Base-by-base conservation (phyloP, 2,797 vertebrate genomes). In the Enteromius paludinosus region DNA sequence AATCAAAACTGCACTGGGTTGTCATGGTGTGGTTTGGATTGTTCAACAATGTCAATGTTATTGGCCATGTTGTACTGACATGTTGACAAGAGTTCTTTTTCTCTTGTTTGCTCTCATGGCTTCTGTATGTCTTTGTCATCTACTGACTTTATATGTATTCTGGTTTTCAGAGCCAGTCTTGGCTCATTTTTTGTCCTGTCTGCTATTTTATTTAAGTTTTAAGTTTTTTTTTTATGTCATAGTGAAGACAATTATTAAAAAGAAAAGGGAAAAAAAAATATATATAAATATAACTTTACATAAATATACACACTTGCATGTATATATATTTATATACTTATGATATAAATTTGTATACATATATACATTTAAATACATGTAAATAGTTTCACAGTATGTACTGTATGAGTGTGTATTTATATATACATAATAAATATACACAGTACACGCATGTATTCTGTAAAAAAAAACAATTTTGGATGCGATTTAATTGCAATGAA, bases 21-120 rank as follows among this genome's bases (percentile, higher is more conserved):
- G 73, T 77, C 64, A 77, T 77, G 81, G 73, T 83, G 65, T 70
- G 73, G 38, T 77, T 35, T 83, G 73, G 65, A 61, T 77, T 77
- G 65, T 69, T 74, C 10, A 38, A 10, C 59, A 52, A 54, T 66
- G 45, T 45, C 41, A 59, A 5, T 69, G 65, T 69, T 62, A 61
- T 38, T 77, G 73, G 65, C 52, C 65, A 20, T 69, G 6, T 77
- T 83, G 81, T n/a, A 9, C 47, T 83, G 49, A 77, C 72, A 61
- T 82, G 64, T 75, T 66, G 80, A 75, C 23, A 41, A n/a, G 69
- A 25, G 14, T 41, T 52, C 0, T 52, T 61, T 64, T 38, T 65
- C 41, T 73, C 15, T 5, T 52, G 23, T 75, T 65, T 52, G n/a
- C 59, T 43, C 59, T 74, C n/a, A 18, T n/a, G 74, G 33, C 18